Evolutionary conservation across 2,888 invertebrate genomes (phyloP).

Genomic region (Odontocolon sp.): DNA sequence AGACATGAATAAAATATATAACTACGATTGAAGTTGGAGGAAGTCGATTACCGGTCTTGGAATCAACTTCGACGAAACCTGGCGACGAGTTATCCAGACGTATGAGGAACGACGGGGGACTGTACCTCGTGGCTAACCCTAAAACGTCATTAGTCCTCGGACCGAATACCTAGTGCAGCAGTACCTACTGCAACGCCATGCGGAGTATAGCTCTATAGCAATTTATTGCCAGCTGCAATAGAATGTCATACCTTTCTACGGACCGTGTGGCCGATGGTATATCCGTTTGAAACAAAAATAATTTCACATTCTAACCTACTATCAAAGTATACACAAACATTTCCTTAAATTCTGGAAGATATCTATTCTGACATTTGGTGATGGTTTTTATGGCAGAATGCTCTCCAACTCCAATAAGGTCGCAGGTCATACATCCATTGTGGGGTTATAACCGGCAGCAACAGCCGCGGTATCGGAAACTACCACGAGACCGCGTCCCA

Average conservation of each 20-base stretch:
- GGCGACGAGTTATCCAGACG: background rate
- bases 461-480: background rate
- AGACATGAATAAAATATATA: conserved; percentile 44
- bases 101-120: background rate
- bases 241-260: no score
- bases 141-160: background rate
- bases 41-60: conserved; percentile 4
- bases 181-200: no score
- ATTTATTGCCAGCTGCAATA: no score
- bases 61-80: background rate
- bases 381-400: no score
- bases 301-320: no score
- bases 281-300: no score
- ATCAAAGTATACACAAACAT: background rate
- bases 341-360: background rate
- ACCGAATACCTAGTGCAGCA: background rate
- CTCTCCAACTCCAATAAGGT: conserved; percentile 10
- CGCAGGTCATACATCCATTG: background rate
- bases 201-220: no score
- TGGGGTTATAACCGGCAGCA: no score
- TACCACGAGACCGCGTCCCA: background rate
- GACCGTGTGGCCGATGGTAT: no score
- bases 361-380: no score
- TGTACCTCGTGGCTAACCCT: background rate
- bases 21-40: background rate